A percentile compares a stretch with the other conserved stretches of the same genome.
phyloP scores from a whole-genome alignment of 2,113 vertebrate species.

The Hyperopisus bebe region DNA sequence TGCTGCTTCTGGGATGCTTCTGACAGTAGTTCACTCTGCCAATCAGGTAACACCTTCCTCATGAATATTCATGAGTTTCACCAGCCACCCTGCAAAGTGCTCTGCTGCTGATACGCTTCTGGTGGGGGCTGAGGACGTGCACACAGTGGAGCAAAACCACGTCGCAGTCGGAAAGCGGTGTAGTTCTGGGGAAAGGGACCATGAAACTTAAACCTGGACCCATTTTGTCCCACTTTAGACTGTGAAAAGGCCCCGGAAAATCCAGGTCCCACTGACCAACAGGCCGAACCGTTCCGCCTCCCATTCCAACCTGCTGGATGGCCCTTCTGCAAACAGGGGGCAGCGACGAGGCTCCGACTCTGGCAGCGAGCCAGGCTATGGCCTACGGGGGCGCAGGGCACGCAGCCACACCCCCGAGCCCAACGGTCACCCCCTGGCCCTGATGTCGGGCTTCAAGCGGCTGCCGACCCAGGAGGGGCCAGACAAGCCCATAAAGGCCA shows the following conservation, averaged over 20 bases:
- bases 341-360: slow-evolving; percentile 66
- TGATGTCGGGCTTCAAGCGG: slow-evolving; percentile 81
- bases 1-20: not conserved
- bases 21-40: not conserved
- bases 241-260: slow-evolving; percentile 73
- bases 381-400: slow-evolving; percentile 42
- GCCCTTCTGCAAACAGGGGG: slow-evolving; percentile 13
- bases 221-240: slow-evolving; percentile 60
- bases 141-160: not conserved
- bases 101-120: not conserved
- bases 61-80: not conserved
- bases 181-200: not conserved
- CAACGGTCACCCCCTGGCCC: slow-evolving; percentile 56
- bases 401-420: slow-evolving; percentile 47
- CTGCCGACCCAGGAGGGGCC: slow-evolving; percentile 58
- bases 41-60: not conserved
- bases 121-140: not conserved
- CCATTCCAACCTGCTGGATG: slow-evolving; percentile 53
- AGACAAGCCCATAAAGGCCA: slow-evolving; percentile 67
- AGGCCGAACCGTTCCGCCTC: slow-evolving; percentile 42
- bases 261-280: slow-evolving; percentile 65
- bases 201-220: not conserved
- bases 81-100: not conserved
- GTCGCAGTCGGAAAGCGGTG: not conserved
- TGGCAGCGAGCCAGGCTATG: slow-evolving; percentile 59